phyloP scores from a whole-genome alignment of 2,113 vertebrate genomes.

The Platichthys stellatus region DNA sequence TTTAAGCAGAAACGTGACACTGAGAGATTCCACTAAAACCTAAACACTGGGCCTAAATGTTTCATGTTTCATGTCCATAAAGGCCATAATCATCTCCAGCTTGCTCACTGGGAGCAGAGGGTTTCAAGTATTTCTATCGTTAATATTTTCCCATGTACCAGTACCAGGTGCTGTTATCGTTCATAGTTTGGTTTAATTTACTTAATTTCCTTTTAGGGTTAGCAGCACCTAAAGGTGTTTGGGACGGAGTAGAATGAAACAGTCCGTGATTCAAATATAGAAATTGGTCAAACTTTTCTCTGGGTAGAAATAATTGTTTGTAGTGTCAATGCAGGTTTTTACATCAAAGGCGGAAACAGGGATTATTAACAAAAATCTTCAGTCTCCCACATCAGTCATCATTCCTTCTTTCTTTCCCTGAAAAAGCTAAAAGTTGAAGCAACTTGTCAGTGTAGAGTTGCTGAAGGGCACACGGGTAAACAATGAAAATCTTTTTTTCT shows the following conservation, averaged over 20 bases:
- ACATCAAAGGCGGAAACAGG: not conserved
- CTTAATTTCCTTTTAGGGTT: not conserved
- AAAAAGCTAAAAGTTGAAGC: not conserved
- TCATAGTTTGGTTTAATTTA: too few species aligned
- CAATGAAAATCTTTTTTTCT: not conserved
- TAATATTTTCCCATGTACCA: too few species aligned
- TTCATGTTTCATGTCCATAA: too few species aligned
- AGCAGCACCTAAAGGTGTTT: not conserved
- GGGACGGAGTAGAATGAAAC: too few species aligned
- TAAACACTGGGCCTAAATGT: too few species aligned
- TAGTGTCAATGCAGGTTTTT: not conserved
- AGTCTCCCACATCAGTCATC: not conserved
- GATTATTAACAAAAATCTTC: not conserved
- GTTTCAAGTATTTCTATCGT: too few species aligned
- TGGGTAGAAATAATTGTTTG: too few species aligned
- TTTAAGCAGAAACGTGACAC: too few species aligned
- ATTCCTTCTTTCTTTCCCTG: not conserved
- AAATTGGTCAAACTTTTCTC: not conserved
- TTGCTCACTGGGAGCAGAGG: too few species aligned
- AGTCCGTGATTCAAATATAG: not conserved
- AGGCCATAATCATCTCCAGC: too few species aligned
- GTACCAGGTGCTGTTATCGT: too few species aligned
- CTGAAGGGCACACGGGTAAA: not conserved
- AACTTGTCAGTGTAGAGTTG: not conserved
- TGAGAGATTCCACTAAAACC: too few species aligned